Evolutionary conservation across 2,888 invertebrate species (phyloP), one percentile per base, ranked within the genome.

Genomic region (Aproaerema taeniolella): DNA sequence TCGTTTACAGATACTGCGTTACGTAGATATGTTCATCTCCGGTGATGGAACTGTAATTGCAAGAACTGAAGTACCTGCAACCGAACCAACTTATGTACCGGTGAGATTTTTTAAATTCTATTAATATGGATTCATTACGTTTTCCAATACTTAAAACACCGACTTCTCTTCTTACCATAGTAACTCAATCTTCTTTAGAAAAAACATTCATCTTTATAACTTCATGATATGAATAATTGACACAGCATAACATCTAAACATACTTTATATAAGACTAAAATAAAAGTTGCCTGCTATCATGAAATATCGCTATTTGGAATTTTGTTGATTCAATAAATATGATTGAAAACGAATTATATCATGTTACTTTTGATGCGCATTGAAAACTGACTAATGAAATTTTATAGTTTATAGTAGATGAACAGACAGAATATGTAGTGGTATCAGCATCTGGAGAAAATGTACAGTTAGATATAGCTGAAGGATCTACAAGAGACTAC

Each of bases 331-430:
- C 20, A 20, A 20, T 6, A 20, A 7, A 20, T 6, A 20, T 20
- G 7, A 20, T 7, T 4, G 20, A n/a, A n/a, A 20, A 20, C 20
- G 7, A 20, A 20, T 6, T 20, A 20, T 6, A 6, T 20, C 20
- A 20, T 20, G 7, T 6, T 7, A 20, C 20, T 11, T 20, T 17
- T 20, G n/a, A n/a, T n/a, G n/a, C n/a, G n/a, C n/a, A n/a, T n/a
- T n/a, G n/a, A n/a, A n/a, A n/a, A n/a, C n/a, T n/a, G n/a, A n/a
- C n/a, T n/a, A n/a, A n/a, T n/a, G n/a, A n/a, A n/a, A n/a, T 8
- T 16, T 37, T 42, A 8, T 13, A 42, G 42, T 42, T 42, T 11
- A 32, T 39, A 4, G 32, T 42, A 1, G 42, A 42, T 8, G 35
- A 42, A n/a, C 34, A 39, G 29, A 39, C 29, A 4, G 31, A 42